A percentile compares a stretch with the other conserved stretches of the same genome.
Conservation (phyloP, 2,113 vertebrate genomes). For the Oryzias woworae region DNA sequence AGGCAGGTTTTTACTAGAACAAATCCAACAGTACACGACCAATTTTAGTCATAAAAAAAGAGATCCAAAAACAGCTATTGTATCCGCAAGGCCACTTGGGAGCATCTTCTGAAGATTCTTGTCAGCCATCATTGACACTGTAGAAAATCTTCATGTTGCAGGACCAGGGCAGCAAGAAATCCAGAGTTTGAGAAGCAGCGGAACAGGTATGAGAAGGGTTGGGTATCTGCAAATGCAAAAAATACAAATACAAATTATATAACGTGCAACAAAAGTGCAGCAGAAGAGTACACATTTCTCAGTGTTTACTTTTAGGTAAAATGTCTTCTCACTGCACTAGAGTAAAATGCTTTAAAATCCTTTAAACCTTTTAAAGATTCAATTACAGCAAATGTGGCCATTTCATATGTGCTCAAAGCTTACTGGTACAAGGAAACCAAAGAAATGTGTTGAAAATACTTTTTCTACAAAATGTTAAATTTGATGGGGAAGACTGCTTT, state of each 20-base stretch:
- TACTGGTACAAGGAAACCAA: constrained; percentile 42
- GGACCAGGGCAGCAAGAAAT: constrained; percentile 33
- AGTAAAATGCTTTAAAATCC: background rate
- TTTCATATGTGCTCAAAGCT: constrained; percentile 40
- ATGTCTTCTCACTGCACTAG: no score
- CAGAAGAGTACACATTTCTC: background rate
- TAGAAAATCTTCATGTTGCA: constrained; percentile 67
- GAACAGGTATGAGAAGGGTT: constrained; percentile 16
- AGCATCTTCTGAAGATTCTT: constrained; percentile 71
- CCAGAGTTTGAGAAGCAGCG: constrained; percentile 11
- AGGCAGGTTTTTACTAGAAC: constrained; percentile 65
- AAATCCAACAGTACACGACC: constrained; percentile 56
- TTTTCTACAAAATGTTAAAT: no score
- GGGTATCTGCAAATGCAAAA: constrained; percentile 60
- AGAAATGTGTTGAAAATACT: constrained; percentile 43
- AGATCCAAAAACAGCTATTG: constrained; percentile 68
- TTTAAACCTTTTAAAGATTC: constrained; percentile 40
- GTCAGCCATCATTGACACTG: constrained; percentile 69
- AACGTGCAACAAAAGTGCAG: background rate
- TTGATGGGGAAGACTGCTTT: no score
- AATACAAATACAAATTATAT: constrained; percentile 12
- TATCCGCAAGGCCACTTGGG: constrained; percentile 71
- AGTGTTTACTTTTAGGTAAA: background rate
- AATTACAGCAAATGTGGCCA: constrained; percentile 35
- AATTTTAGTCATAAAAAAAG: constrained; percentile 60